These are phyloP conservation scores for Ormyrus nitidulus DNA, from an alignment of 2,888 invertebrate species.

Conservation along the genomic window DNA sequence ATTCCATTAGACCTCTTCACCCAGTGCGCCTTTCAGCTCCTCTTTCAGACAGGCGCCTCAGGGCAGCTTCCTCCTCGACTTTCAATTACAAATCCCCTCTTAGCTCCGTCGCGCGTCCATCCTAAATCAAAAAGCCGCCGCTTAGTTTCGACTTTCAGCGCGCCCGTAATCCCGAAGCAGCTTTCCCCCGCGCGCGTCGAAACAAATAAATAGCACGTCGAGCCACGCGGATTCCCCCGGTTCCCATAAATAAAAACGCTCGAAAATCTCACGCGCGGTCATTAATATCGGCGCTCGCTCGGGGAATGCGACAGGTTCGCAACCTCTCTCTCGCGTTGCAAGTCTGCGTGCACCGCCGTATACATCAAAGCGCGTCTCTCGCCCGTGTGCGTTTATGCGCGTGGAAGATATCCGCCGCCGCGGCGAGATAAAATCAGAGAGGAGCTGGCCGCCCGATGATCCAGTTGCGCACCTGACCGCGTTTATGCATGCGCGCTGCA, in stretches of 20 bases:
- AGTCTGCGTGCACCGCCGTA: neutral
- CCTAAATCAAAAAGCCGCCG: conserved; percentile 20
- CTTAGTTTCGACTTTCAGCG: neutral
- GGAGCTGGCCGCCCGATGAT: conserved; percentile 60
- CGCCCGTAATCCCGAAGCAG: neutral
- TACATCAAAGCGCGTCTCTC: conserved; percentile 10
- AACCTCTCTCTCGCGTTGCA: neutral
- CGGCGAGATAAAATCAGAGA: conserved; percentile 44
- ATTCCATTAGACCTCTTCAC: no score
- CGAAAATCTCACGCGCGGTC: conserved; percentile 15
- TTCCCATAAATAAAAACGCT: conserved; percentile 39
- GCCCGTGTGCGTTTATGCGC: conserved; percentile 35
- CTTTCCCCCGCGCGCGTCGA: conserved; percentile 7
- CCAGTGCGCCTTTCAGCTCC: no score
- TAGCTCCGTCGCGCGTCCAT: neutral
- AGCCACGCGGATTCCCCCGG: neutral
- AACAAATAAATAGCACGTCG: conserved; percentile 12
- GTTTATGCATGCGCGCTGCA: conserved; percentile 62
- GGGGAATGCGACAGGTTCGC: conserved; percentile 17
- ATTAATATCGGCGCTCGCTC: conserved; percentile 21
- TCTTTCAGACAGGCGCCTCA: no score
- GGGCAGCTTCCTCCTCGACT: no score
- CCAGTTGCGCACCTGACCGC: conserved; percentile 72
- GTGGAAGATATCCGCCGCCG: conserved; percentile 34
- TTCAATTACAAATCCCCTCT: conserved; percentile 16